Percentiles rank a stretch among this genome's conserved stretches.
Evolutionary conservation across 2,113 vertebrate species (phyloP).

Genomic region (Atrichornis clamosus): DNA sequence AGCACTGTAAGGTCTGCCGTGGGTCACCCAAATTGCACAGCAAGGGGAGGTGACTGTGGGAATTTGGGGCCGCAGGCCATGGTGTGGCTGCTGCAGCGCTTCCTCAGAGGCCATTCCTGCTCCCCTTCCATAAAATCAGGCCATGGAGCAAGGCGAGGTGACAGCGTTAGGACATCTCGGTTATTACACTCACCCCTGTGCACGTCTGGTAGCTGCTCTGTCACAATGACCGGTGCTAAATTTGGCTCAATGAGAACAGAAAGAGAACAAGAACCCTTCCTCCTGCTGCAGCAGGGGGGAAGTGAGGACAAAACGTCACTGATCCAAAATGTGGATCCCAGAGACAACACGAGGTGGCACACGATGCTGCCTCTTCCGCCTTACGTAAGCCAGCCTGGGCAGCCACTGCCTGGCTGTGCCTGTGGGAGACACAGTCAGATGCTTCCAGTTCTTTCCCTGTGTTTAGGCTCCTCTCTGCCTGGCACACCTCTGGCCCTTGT

Average conservation of each 20-base stretch:
- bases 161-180: not conserved
- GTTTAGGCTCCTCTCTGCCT: not conserved
- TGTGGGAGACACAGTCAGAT: not conserved
- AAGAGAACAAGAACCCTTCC: not conserved
- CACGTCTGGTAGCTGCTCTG: not conserved
- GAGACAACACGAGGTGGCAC: constrained; percentile 43
- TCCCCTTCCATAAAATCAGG: not conserved
- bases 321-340: not conserved
- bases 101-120: not conserved
- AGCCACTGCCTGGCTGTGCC: not conserved
- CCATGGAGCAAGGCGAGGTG: not conserved
- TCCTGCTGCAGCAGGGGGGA: not conserved
- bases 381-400: not conserved
- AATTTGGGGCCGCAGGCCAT: not conserved
- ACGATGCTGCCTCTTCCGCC: not conserved
- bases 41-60: accelerated
- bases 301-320: not conserved
- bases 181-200: not conserved
- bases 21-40: accelerated
- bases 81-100: not conserved
- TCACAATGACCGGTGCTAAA: not conserved
- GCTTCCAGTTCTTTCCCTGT: not conserved
- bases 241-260: not conserved
- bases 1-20: not conserved
- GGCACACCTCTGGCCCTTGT: not conserved